A percentile compares a stretch with the other conserved stretches of the same genome.
Evolutionary conservation across 2,113 vertebrate species (phyloP).

Genomic region (Corythoichthys haematopterus): DNA sequence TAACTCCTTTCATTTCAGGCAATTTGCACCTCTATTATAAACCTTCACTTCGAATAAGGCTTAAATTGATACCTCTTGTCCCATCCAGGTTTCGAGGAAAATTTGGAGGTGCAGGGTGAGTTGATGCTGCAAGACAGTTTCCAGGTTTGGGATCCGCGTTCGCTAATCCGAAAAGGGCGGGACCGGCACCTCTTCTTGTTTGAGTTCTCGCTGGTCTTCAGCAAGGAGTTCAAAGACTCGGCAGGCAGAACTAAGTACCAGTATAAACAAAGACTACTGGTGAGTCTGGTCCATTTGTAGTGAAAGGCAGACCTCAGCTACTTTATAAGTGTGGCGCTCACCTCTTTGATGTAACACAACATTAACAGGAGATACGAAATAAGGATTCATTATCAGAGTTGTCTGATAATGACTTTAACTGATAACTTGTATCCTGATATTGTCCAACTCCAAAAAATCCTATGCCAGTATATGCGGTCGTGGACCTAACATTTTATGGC

Average conservation of each 20-base stretch:
- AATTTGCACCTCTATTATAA: background rate
- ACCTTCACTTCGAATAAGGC: background rate
- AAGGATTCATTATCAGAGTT: too few relatives aligned
- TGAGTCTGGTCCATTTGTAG: slow-evolving; percentile 45
- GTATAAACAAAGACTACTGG: slow-evolving; percentile 98
- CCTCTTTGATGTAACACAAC: too few relatives aligned
- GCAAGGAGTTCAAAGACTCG: slow-evolving; percentile 98
- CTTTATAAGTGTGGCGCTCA: too few relatives aligned
- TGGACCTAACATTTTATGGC: too few relatives aligned
- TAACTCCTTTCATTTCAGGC: background rate
- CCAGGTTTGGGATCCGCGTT: slow-evolving; percentile 99
- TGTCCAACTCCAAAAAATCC: too few relatives aligned
- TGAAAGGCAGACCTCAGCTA: too few relatives aligned
- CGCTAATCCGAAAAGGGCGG: slow-evolving; percentile 93
- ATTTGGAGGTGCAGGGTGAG: slow-evolving; percentile 94
- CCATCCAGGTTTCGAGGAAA: slow-evolving; percentile 89
- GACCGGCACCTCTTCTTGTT: slow-evolving; percentile 98
- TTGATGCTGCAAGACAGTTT: slow-evolving; percentile 97
- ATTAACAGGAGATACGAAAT: too few relatives aligned
- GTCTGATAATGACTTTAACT: too few relatives aligned
- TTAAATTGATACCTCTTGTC: background rate
- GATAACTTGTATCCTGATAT: too few relatives aligned
- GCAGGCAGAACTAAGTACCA: slow-evolving; percentile 96
- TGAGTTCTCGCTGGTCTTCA: slow-evolving; percentile 95
- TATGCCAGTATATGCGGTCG: too few relatives aligned